Conservation (phyloP, 64 coral and sea anemone genomes). For the Pachyseris speciosa region DNA sequence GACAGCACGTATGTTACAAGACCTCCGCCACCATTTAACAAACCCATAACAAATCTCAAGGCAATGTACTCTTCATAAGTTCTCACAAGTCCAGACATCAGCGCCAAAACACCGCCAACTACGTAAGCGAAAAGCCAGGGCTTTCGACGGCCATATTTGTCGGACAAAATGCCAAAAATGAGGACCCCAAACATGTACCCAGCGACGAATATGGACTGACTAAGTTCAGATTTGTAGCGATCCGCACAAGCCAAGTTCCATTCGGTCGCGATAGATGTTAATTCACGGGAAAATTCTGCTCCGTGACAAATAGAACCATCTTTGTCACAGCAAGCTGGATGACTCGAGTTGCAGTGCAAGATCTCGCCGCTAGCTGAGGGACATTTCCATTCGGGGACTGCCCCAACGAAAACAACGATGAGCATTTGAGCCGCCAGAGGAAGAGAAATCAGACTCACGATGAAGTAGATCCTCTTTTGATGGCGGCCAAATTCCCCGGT, state of each 20-base stretch:
- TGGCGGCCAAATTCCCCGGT: slow-evolving; percentile 87
- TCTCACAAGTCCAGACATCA: slow-evolving; percentile 64
- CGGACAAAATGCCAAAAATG: slow-evolving; percentile 69
- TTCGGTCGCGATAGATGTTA: slow-evolving; percentile 84
- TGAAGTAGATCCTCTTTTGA: slow-evolving; percentile 67
- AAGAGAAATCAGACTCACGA: slow-evolving; percentile 67
- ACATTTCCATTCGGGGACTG: slow-evolving; percentile 83
- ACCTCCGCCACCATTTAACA: slow-evolving; percentile 65
- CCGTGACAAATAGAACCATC: slow-evolving; percentile 75
- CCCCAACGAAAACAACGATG: slow-evolving; percentile 82
- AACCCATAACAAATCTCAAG: slow-evolving; percentile 54
- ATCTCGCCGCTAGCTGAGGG: not conserved
- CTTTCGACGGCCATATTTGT: slow-evolving; percentile 71
- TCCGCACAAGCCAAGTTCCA: slow-evolving; percentile 72
- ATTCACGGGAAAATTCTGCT: slow-evolving; percentile 58
- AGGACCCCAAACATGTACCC: slow-evolving; percentile 78
- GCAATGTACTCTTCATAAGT: slow-evolving; percentile 63
- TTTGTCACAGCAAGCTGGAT: slow-evolving; percentile 5
- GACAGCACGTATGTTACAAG: slow-evolving; percentile 72
- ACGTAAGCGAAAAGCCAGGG: slow-evolving; percentile 54
- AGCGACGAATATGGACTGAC: slow-evolving; percentile 68
- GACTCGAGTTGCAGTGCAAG: not conserved
- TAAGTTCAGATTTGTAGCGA: slow-evolving; percentile 71
- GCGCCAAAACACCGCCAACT: slow-evolving; percentile 31
- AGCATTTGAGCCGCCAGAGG: slow-evolving; percentile 65